Base-by-base conservation (phyloP, 1,140 invertebrate species). In the Hylyphantes graminicola region DNA sequence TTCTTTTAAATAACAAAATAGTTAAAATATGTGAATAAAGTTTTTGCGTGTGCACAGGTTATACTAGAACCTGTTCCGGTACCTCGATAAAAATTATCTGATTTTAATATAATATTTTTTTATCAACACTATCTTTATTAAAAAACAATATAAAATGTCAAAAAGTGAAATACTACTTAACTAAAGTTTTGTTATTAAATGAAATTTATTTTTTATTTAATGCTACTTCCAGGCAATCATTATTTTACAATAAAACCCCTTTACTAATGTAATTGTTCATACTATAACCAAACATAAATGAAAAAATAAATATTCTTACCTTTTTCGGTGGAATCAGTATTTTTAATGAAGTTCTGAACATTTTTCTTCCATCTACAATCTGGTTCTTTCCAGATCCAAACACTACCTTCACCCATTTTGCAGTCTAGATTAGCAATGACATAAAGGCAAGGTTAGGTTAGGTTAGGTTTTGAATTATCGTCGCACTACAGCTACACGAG, bases 351-450 rank as follows among this genome's bases (percentile, higher is more conserved):
- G 0, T 4, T 15, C 8, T 68, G 7, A 17, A 79, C 65, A 54
- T 50, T 11, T 8, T 79, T 17, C 50, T 70, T 79, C 77, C 51
- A 70, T 35, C 77, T 54, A 15, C 2, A 15, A 19, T 79, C 77
- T 3, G 77, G 77, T 48, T 79, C 77, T 59, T 50, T 79, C 77
- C 77, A 79, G 13, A 79, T 10, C 61, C 61, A 78, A 5, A 78
- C 51, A 64, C 67, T 78, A 50, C 35, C 4, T 21, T 74, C 10
- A 12, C 2, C 3, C 67, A 70, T 70, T n/a, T 12, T 70, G 3
- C 55, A 57, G 15, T 11, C 55, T 15, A 11, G 55, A 57, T n/a
- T n/a, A n/a, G n/a, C n/a, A n/a, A n/a, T n/a, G n/a, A n/a, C n/a
- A n/a, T n/a, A n/a, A n/a, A n/a, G n/a, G n/a, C n/a, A n/a, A n/a